These are phyloP conservation scores for Ctenodactylus gundi DNA, from an alignment of 2,113 vertebrate species.

Conservation along the genomic window DNA sequence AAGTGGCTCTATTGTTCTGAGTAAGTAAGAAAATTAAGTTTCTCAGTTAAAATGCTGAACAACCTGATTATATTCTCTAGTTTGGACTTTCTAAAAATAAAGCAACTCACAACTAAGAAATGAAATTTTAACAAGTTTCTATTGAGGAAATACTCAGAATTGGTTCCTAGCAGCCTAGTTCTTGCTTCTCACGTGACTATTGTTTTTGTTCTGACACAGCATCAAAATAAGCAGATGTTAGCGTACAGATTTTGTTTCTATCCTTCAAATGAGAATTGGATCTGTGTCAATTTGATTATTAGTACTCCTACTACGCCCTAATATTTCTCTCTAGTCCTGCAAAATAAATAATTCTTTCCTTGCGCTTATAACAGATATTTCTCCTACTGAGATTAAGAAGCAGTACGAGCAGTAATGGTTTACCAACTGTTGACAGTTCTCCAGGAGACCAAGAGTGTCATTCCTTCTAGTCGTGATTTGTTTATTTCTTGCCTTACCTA, in stretches of 20 bases:
- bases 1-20: neutral
- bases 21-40: neutral
- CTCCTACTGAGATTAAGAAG: neutral
- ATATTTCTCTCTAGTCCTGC: neutral
- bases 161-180: neutral
- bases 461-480: neutral
- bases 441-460: neutral
- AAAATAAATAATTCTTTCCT: neutral
- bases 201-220: neutral
- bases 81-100: neutral
- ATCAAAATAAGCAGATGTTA: neutral
- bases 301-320: neutral
- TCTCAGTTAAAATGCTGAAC: conserved; percentile 1
- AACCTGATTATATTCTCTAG: neutral
- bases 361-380: neutral
- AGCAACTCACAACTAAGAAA: neutral
- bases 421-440: neutral
- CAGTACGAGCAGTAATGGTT: neutral
- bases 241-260: neutral
- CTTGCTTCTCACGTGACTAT: neutral
- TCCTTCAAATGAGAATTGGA: neutral
- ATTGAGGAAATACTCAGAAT: neutral
- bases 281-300: neutral
- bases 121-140: neutral
- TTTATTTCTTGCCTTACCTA: neutral